phyloP scores from a whole-genome alignment of 2,888 invertebrate genomes.

The Yponomeuta evonymella region DNA sequence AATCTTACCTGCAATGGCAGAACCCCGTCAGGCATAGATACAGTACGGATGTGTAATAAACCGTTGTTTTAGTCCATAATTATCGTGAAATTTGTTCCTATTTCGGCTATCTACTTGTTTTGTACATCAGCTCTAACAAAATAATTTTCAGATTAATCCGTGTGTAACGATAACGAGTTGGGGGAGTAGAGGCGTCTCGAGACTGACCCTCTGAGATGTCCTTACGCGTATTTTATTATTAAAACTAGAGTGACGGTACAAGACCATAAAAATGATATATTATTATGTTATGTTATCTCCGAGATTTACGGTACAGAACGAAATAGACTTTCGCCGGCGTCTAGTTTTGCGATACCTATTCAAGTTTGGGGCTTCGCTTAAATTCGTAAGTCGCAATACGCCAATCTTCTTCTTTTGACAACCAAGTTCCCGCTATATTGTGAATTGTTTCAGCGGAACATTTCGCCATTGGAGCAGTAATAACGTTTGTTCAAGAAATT shows the following conservation, averaged over 20 bases:
- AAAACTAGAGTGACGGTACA: constrained; percentile 33
- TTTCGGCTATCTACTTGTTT: neutral
- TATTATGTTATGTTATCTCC: neutral
- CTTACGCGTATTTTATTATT: constrained; percentile 8
- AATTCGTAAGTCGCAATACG: constrained; percentile 42
- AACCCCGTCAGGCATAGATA: constrained; percentile 20
- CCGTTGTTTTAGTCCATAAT: too few species aligned
- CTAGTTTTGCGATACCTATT: neutral
- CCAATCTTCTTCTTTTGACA: constrained; percentile 63
- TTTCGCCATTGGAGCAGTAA: constrained; percentile 62
- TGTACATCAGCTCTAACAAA: neutral
- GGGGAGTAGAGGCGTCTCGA: constrained; percentile 47
- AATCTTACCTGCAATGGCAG: constrained; percentile 35
- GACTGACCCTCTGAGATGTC: constrained; percentile 38
- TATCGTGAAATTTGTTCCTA: neutral
- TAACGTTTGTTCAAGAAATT: constrained; percentile 69
- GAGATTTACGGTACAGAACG: neutral
- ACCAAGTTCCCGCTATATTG: constrained; percentile 59
- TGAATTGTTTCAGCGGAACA: constrained; percentile 65
- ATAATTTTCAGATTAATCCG: constrained; percentile 22
- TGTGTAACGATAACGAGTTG: constrained; percentile 59
- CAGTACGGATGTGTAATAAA: neutral
- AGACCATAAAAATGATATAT: neutral
- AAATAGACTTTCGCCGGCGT: neutral
- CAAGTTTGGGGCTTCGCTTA: constrained; percentile 28